These are phyloP conservation scores for Perdita meconis DNA, from an alignment of 2,888 invertebrate species.

Conservation along the genomic window DNA sequence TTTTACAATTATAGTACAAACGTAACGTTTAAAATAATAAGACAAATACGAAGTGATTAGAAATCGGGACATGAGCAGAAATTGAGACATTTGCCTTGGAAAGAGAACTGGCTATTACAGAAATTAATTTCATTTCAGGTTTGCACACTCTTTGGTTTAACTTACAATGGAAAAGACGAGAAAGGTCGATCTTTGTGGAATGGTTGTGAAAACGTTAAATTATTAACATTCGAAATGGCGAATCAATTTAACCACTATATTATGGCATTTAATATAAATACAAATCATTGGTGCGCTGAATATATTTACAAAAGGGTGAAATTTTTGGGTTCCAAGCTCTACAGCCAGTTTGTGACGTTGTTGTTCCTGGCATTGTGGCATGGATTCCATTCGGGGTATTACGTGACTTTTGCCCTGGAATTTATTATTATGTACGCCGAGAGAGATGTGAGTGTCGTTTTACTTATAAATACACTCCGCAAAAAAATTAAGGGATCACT, in stretches of 20 bases:
- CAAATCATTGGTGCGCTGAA: slow-evolving; percentile 97
- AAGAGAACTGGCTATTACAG: neutral
- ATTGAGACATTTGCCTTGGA: no score
- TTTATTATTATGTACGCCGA: slow-evolving; percentile 94
- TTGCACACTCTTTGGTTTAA: slow-evolving; percentile 89
- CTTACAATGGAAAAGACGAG: slow-evolving; percentile 91
- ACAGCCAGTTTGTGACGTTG: slow-evolving; percentile 93
- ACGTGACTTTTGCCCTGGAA: slow-evolving; percentile 95
- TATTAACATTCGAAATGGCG: slow-evolving; percentile 92
- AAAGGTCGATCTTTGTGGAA: slow-evolving; percentile 90
- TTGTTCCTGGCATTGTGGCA: slow-evolving; percentile 98
- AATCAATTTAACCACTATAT: slow-evolving; percentile 95
- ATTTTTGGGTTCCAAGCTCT: slow-evolving; percentile 89
- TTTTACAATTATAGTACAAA: no score
- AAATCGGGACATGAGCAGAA: no score
- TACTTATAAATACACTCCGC: neutral
- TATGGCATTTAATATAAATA: slow-evolving; percentile 97
- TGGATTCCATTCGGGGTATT: slow-evolving; percentile 97
- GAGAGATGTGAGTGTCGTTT: slow-evolving; percentile 88
- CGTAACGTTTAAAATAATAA: no score
- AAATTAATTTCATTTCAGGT: slow-evolving; percentile 68
- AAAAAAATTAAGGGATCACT: no score
- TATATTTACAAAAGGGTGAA: slow-evolving; percentile 97
- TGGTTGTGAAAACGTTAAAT: slow-evolving; percentile 94
- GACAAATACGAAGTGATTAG: no score